Percentiles rank a stretch among this genome's conserved stretches.
Conservation (phyloP, 2,797 vertebrate genomes). For the Rhabdomys pumilio region DNA sequence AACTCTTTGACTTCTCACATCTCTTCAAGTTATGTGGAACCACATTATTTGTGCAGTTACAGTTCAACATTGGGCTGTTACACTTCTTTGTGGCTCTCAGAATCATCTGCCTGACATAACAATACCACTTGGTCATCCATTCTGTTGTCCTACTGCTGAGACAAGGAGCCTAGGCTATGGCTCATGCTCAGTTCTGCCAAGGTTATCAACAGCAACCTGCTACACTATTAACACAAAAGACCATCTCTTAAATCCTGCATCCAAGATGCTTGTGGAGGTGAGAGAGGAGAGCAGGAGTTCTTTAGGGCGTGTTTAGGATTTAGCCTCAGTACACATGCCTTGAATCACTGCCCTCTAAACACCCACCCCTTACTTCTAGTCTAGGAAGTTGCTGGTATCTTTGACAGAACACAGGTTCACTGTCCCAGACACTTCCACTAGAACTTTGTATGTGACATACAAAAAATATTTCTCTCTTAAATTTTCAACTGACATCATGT, state of each 20-base stretch:
- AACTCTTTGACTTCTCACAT: neutral
- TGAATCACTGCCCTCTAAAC: fast-evolving
- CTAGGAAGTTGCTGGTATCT: fast-evolving
- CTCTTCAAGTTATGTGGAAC: neutral
- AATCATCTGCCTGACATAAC: neutral
- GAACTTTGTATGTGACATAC: neutral
- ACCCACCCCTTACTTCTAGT: fast-evolving
- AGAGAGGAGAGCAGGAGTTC: neutral
- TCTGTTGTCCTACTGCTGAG: neutral
- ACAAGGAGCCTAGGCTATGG: neutral
- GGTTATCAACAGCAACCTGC: neutral
- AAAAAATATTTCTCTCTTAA: neutral
- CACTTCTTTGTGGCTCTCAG: neutral
- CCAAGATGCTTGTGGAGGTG: neutral
- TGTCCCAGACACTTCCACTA: neutral
- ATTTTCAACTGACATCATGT: neutral
- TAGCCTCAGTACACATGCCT: neutral
- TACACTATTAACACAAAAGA: neutral
- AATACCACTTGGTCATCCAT: neutral
- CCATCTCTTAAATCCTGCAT: fast-evolving
- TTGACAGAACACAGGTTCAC: too few relatives aligned
- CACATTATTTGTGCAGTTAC: neutral
- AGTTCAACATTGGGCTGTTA: neutral
- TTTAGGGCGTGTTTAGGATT: neutral
- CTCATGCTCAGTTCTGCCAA: neutral